phyloP scores from a whole-genome alignment of 23 tunicate species.

The Phallusia fumigata region DNA sequence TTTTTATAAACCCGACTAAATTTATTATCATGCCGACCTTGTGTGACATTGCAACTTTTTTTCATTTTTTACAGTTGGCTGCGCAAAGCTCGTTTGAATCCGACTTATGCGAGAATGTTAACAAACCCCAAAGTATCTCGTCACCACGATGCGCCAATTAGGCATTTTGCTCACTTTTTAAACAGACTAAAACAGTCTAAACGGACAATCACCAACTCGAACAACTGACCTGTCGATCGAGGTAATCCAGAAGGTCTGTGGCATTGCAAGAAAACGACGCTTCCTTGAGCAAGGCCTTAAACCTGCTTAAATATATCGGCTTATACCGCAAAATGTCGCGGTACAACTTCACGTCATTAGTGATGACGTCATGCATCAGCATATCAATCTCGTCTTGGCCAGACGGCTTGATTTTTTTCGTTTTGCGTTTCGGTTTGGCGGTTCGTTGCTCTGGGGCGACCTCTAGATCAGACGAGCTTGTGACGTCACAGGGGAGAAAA shows the following conservation, averaged over 20 bases:
- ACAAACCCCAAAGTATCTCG: no score
- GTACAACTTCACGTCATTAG: neutral
- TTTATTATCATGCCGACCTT: no score
- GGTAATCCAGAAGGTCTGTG: neutral
- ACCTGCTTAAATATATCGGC: constrained; percentile 3
- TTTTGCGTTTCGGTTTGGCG: neutral
- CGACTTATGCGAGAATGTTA: no score
- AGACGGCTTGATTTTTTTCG: neutral
- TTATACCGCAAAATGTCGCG: neutral
- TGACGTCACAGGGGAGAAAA: neutral
- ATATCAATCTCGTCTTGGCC: neutral
- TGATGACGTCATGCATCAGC: constrained; percentile 10
- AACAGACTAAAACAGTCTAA: no score
- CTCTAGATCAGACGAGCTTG: neutral
- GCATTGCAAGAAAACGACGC: constrained; percentile 2
- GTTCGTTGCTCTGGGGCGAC: neutral
- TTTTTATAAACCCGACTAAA: no score
- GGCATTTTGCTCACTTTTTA: no score
- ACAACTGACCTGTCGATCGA: neutral
- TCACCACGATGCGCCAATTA: no score
- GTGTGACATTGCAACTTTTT: no score
- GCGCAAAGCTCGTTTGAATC: no score
- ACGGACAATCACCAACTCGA: no score
- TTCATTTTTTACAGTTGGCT: no score
- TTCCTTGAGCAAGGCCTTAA: neutral